Evolutionary conservation across 2,113 vertebrate genomes (phyloP), one percentile per base, ranked within the genome.

Genomic region (Eidolon helvum): DNA sequence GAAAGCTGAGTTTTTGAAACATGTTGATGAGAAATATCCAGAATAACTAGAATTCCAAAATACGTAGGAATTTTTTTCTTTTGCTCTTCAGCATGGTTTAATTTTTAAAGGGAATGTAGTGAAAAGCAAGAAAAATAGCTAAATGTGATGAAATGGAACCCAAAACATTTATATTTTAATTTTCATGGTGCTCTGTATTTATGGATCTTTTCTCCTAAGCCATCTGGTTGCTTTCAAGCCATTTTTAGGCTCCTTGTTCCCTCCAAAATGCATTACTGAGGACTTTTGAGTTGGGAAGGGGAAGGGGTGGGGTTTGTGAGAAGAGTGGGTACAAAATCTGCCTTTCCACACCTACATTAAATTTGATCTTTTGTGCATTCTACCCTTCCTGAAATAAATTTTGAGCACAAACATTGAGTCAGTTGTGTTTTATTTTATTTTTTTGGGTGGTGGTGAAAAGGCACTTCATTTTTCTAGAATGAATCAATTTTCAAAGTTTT

Each of bases 121-220:
- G 57, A 94, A 96, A 97, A 92, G 38, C 75, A 82, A 78, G 69
- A 95, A 78, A 97, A 96, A 96, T 88, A 40, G 63, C 57, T 94
- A 97, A 92, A 88, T 88, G 86, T 94, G 94, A 82, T 89, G 87
- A 93, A 96, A 84, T 84, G 87, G 86, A 85, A 94, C 91, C 87
- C 71, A 94, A 95, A 97, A 96, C 87, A 95, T 94, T 91, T 83
- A 63, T 79, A 87, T 96, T 96, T 96, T 94, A 95, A 97, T 96
- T 96, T 95, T 83, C 72, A 96, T 95, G 87, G 79, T 98, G 65
- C 19, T 40, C 71, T 78, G 55, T 96, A 83, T 94, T 89, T 98
- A 92, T 97, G 92, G 63, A 74, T 91, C 85, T 97, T 92, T 90
- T n/a, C 2, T 22, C 68, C 40, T 68, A 95, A 95, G 88, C 90